Base-by-base conservation (phyloP, 2,888 invertebrate species). In the Pyrgus malvae region DNA sequence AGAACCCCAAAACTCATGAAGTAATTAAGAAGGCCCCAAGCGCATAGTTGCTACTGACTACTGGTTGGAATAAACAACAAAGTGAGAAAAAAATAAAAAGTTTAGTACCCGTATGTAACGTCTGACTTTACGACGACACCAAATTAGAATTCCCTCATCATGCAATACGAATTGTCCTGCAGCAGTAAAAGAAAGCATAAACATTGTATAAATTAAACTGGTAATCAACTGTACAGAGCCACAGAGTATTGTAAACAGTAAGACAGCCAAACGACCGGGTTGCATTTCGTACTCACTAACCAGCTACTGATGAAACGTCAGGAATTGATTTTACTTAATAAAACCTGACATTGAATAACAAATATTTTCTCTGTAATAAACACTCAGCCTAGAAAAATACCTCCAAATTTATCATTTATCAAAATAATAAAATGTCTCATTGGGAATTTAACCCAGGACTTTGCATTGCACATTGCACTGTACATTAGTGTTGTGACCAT, bases 71-170 rank as follows among this genome's bases (percentile, higher is more conserved):
- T 14, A 2, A 33, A 33, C 12, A 33, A 33, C 14, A 16, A 14
- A 33, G 14, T 33, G 11, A 16, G 33, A 14, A 40, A 45, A 51
- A 53, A 53, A 45, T 19, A 44, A 51, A 37, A 21, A 29, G 38
- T 45, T 50, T 53, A 53, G 45, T 45, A 45, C 53, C 53, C 53
- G 53, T 58, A 60, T 60, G 61, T 57, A 60, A 60, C 60, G 58
- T 54, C 21, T 17, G 23, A 12, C 29, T 78, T 78, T 74, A 78
- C 74, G 78, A 80, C 74, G 75, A 76, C 79, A 78, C 72, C 53
- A 70, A 78, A 74, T 80, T 76, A 83, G 79, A 80, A 72, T 72
- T 71, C 72, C 70, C 68, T 74, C 77, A 70, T 74, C 76, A 64
- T 66, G 65, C 66, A 63, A 68, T 67, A 68, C 67, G 68, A 71